phyloP scores from a whole-genome alignment of 2,113 vertebrate genomes.

The Catharus bicknelli region DNA sequence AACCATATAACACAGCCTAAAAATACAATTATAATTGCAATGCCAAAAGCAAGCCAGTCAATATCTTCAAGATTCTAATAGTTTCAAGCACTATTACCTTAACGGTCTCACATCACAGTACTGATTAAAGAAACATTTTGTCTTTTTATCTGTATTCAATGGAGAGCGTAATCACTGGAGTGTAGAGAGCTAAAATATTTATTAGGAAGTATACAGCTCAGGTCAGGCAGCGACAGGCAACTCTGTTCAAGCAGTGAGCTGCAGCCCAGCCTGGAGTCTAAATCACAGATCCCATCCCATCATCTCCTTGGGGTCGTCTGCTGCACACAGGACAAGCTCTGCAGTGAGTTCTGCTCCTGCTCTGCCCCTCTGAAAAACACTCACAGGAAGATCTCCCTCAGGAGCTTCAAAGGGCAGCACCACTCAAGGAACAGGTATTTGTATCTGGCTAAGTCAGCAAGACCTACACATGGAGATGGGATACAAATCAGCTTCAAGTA shows the following conservation, averaged over 20 bases:
- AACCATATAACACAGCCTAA: constrained; percentile 61
- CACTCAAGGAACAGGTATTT: background rate
- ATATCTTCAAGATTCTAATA: constrained; percentile 75
- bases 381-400: background rate
- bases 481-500: background rate
- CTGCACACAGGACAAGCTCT: background rate
- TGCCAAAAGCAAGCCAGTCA: constrained; percentile 72
- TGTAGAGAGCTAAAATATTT: constrained; percentile 74
- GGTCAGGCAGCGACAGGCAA: constrained; percentile 52
- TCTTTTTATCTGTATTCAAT: constrained; percentile 78
- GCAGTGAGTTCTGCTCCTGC: background rate
- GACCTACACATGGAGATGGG: background rate
- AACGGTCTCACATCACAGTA: constrained; percentile 76
- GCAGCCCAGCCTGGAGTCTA: background rate
- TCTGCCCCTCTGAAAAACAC: background rate
- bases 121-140: constrained; percentile 82
- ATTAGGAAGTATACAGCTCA: constrained; percentile 70
- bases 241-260: background rate
- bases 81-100: constrained; percentile 79
- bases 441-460: background rate
- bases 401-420: background rate
- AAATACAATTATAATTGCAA: constrained; percentile 73
- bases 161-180: constrained; percentile 69
- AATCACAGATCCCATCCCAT: background rate
- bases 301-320: background rate